Percentiles rank a stretch among this genome's conserved stretches.
Conservation (phyloP, 1,140 invertebrate genomes). For the Ceratina japonica region DNA sequence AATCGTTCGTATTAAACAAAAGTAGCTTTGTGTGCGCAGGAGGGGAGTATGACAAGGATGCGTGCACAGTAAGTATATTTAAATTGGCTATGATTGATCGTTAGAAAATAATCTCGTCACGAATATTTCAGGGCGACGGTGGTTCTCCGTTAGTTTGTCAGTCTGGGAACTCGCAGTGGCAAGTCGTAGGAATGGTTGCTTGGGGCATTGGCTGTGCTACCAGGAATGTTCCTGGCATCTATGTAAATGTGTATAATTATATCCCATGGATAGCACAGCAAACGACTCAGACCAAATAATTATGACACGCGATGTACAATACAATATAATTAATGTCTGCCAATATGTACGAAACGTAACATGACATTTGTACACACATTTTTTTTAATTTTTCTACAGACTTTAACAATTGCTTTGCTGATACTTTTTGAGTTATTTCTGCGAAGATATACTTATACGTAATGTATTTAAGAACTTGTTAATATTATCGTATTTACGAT, state of each 20-base stretch:
- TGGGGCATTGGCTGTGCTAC: constrained; percentile 88
- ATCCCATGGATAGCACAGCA: constrained; percentile 82
- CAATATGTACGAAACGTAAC: not conserved
- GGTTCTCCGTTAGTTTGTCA: constrained; percentile 87
- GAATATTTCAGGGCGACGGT: constrained; percentile 84
- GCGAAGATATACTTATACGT: not conserved
- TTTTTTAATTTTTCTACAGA: too few species aligned
- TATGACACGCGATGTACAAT: not conserved
- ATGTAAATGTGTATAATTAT: constrained; percentile 83
- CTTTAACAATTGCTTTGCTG: too few species aligned
- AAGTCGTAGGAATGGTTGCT: constrained; percentile 85
- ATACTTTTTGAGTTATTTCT: too few species aligned
- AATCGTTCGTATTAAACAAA: constrained; percentile 82
- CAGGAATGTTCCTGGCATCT: constrained; percentile 83
- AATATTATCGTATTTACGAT: too few species aligned
- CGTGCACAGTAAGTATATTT: constrained; percentile 82
- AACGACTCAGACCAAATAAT: constrained; percentile 22
- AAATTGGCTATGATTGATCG: too few species aligned
- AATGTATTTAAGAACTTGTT: not conserved
- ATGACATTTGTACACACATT: not conserved
- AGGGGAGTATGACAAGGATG: constrained; percentile 87
- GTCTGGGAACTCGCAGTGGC: constrained; percentile 78
- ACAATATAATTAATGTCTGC: not conserved
- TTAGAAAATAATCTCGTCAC: not conserved
- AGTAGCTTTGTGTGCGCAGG: constrained; percentile 88